Conservation (phyloP, 2,113 vertebrate species). For the Symphodus melops region DNA sequence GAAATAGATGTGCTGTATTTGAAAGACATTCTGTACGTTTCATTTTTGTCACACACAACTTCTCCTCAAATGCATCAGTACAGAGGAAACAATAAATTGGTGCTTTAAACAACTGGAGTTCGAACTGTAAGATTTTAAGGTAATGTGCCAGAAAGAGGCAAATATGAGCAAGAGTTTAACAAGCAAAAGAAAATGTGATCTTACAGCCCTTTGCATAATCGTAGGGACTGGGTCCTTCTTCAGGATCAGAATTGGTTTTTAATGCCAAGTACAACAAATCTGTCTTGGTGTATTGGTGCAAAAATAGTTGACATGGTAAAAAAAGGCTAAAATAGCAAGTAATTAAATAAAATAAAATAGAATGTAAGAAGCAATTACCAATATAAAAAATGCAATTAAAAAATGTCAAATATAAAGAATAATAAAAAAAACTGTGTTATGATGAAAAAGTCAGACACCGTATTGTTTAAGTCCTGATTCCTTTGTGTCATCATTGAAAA, state of each 20-base stretch:
- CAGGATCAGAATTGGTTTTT: too few relatives aligned
- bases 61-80: conserved; percentile 21
- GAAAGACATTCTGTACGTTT: conserved; percentile 23
- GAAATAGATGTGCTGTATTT: conserved; percentile 5
- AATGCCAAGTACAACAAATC: too few relatives aligned
- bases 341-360: too few relatives aligned
- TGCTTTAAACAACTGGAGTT: conserved; percentile 14
- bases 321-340: too few relatives aligned
- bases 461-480: not conserved
- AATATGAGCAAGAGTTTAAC: conserved; percentile 17
- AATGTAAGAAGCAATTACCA: too few relatives aligned
- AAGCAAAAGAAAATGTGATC: not conserved
- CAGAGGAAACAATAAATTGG: conserved; percentile 1
- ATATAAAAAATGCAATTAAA: too few relatives aligned
- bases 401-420: too few relatives aligned
- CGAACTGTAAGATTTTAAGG: conserved; percentile 28
- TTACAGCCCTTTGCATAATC: not conserved
- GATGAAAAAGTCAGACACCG: not conserved
- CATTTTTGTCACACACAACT: conserved; percentile 28
- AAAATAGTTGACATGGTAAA: too few relatives aligned
- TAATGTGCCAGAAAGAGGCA: not conserved
- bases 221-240: not conserved
- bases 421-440: too few relatives aligned
- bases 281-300: too few relatives aligned
- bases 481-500: not conserved